A percentile compares a stretch with the other conserved stretches of the same genome.
phyloP scores from a whole-genome alignment of 2,113 vertebrate genomes.

The Varanus komodoensis region DNA sequence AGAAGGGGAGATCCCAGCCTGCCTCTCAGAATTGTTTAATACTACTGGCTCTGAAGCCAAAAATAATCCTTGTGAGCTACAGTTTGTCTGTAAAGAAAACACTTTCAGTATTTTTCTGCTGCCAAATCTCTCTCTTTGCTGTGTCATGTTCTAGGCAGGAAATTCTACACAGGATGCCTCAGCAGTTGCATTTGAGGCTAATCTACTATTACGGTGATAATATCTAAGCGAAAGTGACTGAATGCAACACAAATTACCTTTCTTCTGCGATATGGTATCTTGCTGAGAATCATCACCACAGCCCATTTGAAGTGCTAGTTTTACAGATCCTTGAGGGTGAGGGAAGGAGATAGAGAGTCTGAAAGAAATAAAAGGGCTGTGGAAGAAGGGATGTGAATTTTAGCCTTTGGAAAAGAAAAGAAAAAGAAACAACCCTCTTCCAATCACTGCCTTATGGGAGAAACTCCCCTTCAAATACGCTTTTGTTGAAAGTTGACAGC shows the following conservation, averaged over 20 bases:
- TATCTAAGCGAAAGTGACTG: constrained; percentile 31
- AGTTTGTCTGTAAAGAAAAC: background rate
- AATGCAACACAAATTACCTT: constrained; percentile 52
- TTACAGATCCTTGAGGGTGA: constrained; percentile 10
- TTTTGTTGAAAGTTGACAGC: constrained; percentile 10
- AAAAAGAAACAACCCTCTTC: background rate
- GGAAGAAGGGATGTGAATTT: constrained; percentile 17
- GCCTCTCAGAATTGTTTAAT: background rate
- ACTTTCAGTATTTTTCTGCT: background rate
- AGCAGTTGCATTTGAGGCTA: constrained; percentile 22
- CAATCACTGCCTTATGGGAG: background rate
- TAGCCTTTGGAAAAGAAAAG: background rate
- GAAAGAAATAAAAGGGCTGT: constrained; percentile 26
- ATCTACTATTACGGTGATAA: constrained; percentile 42
- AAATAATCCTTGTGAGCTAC: background rate
- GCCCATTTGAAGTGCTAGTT: constrained; percentile 7
- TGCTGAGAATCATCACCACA: constrained; percentile 37
- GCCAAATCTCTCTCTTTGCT: background rate
- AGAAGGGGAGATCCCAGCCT: background rate
- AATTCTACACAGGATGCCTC: constrained; percentile 32
- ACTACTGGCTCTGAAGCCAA: constrained; percentile 18
- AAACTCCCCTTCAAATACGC: background rate
- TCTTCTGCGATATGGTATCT: constrained; percentile 4
- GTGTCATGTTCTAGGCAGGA: constrained; percentile 6
- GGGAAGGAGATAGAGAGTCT: constrained; percentile 1